phyloP scores from a whole-genome alignment of 2,113 vertebrate genomes.

The Cottus gobio region DNA sequence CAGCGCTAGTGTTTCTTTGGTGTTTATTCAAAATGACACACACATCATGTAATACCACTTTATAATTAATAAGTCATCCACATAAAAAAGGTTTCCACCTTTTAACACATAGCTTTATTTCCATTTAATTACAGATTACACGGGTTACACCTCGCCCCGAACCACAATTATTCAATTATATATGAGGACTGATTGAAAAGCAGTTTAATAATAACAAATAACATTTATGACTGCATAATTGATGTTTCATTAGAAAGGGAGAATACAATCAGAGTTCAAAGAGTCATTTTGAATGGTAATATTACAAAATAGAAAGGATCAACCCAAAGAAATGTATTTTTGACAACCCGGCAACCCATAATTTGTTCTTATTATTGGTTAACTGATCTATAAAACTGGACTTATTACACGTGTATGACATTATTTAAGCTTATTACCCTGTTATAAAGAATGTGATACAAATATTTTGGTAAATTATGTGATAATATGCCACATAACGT shows the following conservation, averaged over 20 bases:
- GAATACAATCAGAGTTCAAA: background rate
- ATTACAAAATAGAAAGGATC: background rate
- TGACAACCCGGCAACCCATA: background rate
- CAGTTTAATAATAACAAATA: background rate
- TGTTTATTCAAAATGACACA: constrained; percentile 14
- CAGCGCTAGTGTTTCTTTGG: constrained; percentile 10
- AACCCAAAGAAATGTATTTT: background rate
- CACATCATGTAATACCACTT: background rate
- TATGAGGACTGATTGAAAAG: background rate
- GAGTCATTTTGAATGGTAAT: background rate
- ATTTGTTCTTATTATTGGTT: background rate
- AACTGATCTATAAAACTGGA: background rate
- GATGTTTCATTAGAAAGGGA: background rate
- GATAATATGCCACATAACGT: background rate
- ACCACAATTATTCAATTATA: background rate
- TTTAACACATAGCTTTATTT: background rate
- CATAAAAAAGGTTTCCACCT: background rate
- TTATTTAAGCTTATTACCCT: background rate
- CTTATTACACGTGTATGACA: background rate
- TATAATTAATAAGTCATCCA: background rate
- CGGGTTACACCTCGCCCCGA: background rate
- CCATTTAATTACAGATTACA: background rate
- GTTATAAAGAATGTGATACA: background rate
- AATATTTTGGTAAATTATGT: background rate
- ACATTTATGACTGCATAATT: background rate